Evolutionary conservation across 2,113 vertebrate genomes (phyloP).

Genomic region (Pogona vitticeps): DNA sequence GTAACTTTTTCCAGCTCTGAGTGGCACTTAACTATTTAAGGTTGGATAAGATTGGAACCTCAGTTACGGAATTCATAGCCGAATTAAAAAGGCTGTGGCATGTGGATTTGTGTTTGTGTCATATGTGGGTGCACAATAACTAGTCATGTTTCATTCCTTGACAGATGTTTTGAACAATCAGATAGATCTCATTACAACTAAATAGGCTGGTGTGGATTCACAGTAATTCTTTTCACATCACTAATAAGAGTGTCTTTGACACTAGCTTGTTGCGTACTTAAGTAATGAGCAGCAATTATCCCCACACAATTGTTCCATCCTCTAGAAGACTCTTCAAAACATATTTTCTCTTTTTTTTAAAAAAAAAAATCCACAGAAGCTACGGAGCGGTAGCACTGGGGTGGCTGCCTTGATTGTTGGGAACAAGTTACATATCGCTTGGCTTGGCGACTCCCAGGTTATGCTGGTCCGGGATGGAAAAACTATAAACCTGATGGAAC

Average conservation of each 20-base stretch:
- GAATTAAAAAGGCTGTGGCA: too few relatives aligned
- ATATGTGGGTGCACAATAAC: neutral
- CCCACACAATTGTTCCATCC: neutral
- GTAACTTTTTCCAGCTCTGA: too few relatives aligned
- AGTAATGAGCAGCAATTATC: neutral
- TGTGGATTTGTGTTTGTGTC: too few relatives aligned
- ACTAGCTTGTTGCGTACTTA: neutral
- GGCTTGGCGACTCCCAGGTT: slow-evolving; percentile 94
- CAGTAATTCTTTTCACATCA: neutral
- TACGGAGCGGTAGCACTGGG: slow-evolving; percentile 91
- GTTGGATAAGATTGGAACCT: too few relatives aligned
- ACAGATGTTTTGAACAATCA: neutral
- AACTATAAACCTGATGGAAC: slow-evolving; percentile 88
- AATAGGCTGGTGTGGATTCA: neutral
- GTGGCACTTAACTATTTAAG: too few relatives aligned
- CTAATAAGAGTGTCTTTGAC: neutral
- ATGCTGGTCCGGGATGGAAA: slow-evolving; percentile 85
- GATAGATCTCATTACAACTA: neutral
- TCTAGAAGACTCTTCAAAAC: neutral
- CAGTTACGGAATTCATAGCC: too few relatives aligned
- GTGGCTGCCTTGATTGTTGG: slow-evolving; percentile 83
- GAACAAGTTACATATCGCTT: slow-evolving; percentile 83
- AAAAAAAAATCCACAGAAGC: slow-evolving; percentile 74
- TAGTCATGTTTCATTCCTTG: neutral
- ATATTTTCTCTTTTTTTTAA: neutral